These are phyloP conservation scores for Thymelicus sylvestris DNA, from an alignment of 2,888 invertebrate genomes.

Conservation along the genomic window DNA sequence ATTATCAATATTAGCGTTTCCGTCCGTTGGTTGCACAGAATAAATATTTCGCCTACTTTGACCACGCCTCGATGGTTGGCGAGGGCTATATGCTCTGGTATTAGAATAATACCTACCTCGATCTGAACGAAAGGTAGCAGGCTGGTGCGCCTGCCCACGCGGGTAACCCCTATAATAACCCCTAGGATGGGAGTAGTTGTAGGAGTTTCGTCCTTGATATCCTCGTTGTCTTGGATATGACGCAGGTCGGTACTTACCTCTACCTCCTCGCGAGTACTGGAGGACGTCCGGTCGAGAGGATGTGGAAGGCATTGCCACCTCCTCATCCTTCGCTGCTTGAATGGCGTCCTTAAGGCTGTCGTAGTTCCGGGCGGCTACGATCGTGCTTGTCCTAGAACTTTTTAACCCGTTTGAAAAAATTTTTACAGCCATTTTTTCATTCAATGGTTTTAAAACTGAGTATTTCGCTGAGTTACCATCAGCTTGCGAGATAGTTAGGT, in stretches of 20 bases:
- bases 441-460: constrained; percentile 36
- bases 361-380: constrained; percentile 26
- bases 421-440: constrained; percentile 32
- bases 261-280: constrained; percentile 15
- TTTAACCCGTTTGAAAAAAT: constrained; percentile 25
- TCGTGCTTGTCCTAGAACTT: constrained; percentile 24
- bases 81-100: constrained; percentile 4
- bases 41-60: constrained; percentile 2
- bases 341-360: constrained; percentile 31
- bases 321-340: constrained; percentile 37
- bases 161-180: not conserved
- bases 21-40: not conserved
- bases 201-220: not conserved
- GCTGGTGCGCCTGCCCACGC: not conserved
- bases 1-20: not conserved
- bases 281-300: not conserved
- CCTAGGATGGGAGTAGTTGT: constrained; percentile 1
- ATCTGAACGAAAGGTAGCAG: constrained; percentile 6
- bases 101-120: constrained; percentile 11
- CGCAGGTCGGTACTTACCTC: not conserved
- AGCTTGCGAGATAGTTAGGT: constrained; percentile 38
- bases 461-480: constrained; percentile 21
- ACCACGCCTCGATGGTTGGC: not conserved
- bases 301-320: constrained; percentile 11
- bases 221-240: not conserved